Evolutionary conservation across 2,113 vertebrate genomes (phyloP).

Genomic region (rabbit (Oryctolagus cuniculus)): DNA sequence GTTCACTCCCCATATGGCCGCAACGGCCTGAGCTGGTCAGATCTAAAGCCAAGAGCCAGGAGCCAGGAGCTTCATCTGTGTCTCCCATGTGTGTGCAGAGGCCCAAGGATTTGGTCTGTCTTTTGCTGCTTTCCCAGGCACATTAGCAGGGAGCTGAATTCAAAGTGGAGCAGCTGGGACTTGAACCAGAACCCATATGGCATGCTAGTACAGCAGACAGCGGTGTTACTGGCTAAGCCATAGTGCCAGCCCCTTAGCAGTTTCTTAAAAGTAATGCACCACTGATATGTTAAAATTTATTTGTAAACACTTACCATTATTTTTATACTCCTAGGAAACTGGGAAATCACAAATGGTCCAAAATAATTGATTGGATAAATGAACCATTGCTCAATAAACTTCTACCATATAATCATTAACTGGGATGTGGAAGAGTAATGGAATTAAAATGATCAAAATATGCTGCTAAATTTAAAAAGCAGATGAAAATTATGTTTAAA

Average conservation of each 20-base stretch:
- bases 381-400: not conserved
- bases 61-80: no score
- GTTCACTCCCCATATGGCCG: no score
- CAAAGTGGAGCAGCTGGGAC: no score
- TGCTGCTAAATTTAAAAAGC: not conserved
- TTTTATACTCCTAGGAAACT: not conserved
- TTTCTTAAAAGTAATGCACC: not conserved
- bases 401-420: not conserved
- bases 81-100: no score
- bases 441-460: not conserved
- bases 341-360: not conserved
- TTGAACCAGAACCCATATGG: no score
- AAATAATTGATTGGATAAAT: not conserved
- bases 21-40: no score
- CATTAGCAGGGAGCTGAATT: no score
- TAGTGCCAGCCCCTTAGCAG: not conserved
- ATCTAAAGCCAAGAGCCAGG: no score
- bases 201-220: no score
- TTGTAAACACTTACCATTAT: not conserved
- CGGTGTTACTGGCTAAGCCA: no score
- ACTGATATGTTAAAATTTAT: not conserved
- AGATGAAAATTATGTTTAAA: not conserved
- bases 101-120: no score
- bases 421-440: not conserved
- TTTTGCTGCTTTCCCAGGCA: no score